phyloP scores from a whole-genome alignment of 2,113 vertebrate genomes.

The Eleginops maclovinus region DNA sequence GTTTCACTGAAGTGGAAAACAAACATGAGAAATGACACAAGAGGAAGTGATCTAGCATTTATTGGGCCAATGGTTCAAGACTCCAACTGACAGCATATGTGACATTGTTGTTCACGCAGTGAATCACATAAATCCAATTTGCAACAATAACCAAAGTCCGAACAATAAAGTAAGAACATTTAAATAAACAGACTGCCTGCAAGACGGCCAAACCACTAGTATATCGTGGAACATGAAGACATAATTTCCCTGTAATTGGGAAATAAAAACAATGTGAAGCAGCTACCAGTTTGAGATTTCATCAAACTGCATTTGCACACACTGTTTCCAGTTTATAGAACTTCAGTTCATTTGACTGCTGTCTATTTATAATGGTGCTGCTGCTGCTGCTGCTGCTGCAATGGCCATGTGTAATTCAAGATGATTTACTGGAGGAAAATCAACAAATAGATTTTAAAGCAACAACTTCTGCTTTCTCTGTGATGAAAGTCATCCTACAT shows the following conservation, averaged over 20 bases:
- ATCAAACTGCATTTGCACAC: slow-evolving; percentile 47
- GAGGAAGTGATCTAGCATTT: slow-evolving; percentile 57
- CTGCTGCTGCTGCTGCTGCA: background rate
- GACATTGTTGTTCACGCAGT: background rate
- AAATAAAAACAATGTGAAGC: slow-evolving; percentile 51
- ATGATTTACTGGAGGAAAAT: background rate
- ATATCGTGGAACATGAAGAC: slow-evolving; percentile 36
- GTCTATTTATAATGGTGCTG: slow-evolving; percentile 30
- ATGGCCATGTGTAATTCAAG: slow-evolving; percentile 7
- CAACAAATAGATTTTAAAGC: background rate
- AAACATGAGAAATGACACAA: background rate
- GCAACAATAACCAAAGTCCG: background rate
- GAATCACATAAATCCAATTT: too few relatives aligned
- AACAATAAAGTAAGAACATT: slow-evolving; percentile 11
- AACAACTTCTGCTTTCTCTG: background rate
- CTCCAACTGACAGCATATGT: slow-evolving; percentile 1
- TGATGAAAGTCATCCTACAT: too few relatives aligned
- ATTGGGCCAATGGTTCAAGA: background rate
- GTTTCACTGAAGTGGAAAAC: slow-evolving; percentile 20
- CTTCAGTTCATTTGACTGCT: slow-evolving; percentile 37
- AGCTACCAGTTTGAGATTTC: slow-evolving; percentile 32
- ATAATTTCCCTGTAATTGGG: slow-evolving; percentile 55
- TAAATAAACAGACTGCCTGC: slow-evolving; percentile 25
- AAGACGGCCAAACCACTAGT: background rate
- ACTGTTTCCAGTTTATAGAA: slow-evolving; percentile 42